Evolutionary conservation across 2,888 invertebrate species (phyloP).

Genomic region (Idaea biselata): DNA sequence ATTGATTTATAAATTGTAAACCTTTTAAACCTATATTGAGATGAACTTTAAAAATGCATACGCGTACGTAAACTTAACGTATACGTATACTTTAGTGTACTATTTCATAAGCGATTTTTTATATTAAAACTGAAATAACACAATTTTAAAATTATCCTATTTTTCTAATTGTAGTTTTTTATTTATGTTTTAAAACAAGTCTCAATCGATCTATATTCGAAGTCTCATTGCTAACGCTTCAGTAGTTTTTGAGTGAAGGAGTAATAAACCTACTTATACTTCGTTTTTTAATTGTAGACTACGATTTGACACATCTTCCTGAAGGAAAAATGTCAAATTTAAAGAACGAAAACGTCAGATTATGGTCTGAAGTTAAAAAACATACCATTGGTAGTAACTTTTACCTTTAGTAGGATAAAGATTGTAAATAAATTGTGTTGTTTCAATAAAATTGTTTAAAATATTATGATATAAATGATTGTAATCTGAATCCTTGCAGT

Average conservation of each 20-base stretch:
- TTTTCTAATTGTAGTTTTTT: neutral
- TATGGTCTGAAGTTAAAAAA: too few species aligned
- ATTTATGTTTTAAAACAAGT: neutral
- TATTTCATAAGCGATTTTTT: neutral
- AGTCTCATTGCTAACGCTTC: neutral
- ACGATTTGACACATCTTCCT: too few species aligned
- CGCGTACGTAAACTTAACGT: neutral
- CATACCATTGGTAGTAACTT: too few species aligned
- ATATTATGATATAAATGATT: neutral
- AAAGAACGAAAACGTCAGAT: too few species aligned
- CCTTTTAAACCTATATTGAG: neutral
- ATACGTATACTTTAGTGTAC: neutral
- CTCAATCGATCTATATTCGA: neutral
- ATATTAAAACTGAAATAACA: neutral
- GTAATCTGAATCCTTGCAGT: neutral
- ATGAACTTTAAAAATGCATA: neutral
- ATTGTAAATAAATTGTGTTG: neutral
- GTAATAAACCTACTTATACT: too few species aligned
- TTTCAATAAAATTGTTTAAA: neutral
- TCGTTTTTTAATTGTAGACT: too few species aligned
- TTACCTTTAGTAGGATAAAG: neutral
- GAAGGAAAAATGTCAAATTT: too few species aligned
- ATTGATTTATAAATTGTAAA: neutral
- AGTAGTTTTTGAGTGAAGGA: too few species aligned
- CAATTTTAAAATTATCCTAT: neutral